Conservation (phyloP, 2,888 invertebrate species). For the Embidobia sp. region DNA sequence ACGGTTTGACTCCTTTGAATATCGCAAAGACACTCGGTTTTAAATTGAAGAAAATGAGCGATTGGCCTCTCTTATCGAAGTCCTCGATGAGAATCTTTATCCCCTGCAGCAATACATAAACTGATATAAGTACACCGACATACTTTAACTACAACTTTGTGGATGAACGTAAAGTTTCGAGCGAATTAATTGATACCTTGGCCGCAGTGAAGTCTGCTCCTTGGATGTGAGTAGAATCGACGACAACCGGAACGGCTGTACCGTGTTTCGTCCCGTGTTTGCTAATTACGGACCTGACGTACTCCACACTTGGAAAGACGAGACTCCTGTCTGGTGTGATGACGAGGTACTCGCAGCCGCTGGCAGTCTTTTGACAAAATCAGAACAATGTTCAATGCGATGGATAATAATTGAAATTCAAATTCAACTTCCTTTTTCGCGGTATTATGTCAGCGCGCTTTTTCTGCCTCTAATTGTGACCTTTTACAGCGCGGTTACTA, state of each 20-base stretch:
- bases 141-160: too few relatives aligned
- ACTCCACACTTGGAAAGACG: slow-evolving; percentile 86
- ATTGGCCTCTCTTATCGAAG: slow-evolving; percentile 83
- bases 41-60: slow-evolving; percentile 84
- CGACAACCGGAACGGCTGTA: slow-evolving; percentile 84
- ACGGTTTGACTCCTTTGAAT: slow-evolving; percentile 84
- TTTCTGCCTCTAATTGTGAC: slow-evolving; percentile 6
- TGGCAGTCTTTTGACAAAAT: slow-evolving; percentile 79
- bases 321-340: slow-evolving; percentile 85
- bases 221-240: slow-evolving; percentile 85
- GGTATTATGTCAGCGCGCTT: slow-evolving; percentile 1
- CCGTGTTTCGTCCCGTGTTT: slow-evolving; percentile 86
- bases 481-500: slow-evolving; percentile 7
- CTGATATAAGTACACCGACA: too few relatives aligned
- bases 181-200: slow-evolving; percentile 81
- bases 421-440: background rate
- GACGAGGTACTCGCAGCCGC: slow-evolving; percentile 83
- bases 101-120: too few relatives aligned
- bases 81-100: slow-evolving; percentile 84
- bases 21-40: slow-evolving; percentile 84
- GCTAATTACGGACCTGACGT: slow-evolving; percentile 86
- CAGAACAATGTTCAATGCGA: too few relatives aligned
- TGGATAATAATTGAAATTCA: background rate
- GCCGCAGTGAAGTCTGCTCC: slow-evolving; percentile 87
- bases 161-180: too few relatives aligned